Evolutionary conservation across 1,140 invertebrate genomes (phyloP).

Genomic region (Venustaconcha ellipsiformis): DNA sequence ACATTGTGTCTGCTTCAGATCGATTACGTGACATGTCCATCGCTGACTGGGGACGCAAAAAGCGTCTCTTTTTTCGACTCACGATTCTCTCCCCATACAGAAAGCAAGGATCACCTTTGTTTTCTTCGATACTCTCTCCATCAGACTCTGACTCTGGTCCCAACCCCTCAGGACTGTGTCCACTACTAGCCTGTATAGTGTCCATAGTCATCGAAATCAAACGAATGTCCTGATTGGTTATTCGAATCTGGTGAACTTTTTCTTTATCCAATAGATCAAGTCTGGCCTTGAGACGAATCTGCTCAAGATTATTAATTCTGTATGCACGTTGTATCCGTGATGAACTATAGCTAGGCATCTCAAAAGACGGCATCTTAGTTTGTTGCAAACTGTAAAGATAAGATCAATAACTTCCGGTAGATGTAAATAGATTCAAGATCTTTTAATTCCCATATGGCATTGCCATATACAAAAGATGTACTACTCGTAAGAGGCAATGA

Average conservation of each 20-base stretch:
- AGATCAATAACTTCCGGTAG: too few species aligned
- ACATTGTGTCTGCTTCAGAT: slow-evolving; percentile 30
- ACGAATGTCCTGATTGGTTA: slow-evolving; percentile 60
- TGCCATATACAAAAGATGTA: too few species aligned
- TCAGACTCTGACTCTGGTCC: slow-evolving; percentile 32
- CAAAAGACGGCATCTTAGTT: slow-evolving; percentile 40
- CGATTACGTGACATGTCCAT: slow-evolving; percentile 31
- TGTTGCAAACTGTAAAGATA: too few species aligned
- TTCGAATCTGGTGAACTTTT: slow-evolving; percentile 43
- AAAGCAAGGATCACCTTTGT: slow-evolving; percentile 45
- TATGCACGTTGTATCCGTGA: slow-evolving; percentile 54
- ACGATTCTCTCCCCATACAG: slow-evolving; percentile 58
- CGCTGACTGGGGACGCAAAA: slow-evolving; percentile 45
- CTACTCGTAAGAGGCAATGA: too few species aligned
- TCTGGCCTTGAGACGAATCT: slow-evolving; percentile 39
- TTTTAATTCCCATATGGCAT: too few species aligned
- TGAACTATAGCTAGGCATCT: slow-evolving; percentile 52
- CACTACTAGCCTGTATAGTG: slow-evolving; percentile 56
- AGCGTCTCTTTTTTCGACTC: slow-evolving; percentile 46
- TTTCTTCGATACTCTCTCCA: slow-evolving; percentile 25
- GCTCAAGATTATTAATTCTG: slow-evolving; percentile 55
- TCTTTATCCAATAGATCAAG: slow-evolving; percentile 56
- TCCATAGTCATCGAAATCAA: slow-evolving; percentile 56
- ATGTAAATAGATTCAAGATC: too few species aligned
- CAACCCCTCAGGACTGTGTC: slow-evolving; percentile 55